Percentiles rank a stretch among this genome's conserved stretches.
Conservation (phyloP, 2,113 vertebrate genomes). For the Maccullochella peelii region DNA sequence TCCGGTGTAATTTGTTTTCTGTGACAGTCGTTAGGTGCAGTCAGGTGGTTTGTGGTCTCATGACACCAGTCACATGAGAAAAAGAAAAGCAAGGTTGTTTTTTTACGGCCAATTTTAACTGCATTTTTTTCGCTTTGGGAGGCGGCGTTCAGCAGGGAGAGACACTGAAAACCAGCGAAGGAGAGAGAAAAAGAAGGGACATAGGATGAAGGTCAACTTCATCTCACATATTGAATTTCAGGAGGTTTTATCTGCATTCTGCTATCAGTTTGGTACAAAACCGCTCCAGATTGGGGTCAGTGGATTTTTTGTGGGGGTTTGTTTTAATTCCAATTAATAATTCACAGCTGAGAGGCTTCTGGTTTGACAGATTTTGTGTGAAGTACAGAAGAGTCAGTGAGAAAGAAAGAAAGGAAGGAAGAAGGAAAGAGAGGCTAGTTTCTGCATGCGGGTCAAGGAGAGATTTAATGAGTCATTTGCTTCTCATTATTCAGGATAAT, state of each 20-base stretch:
- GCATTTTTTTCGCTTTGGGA: conserved; percentile 18
- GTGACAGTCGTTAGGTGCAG: conserved; percentile 60
- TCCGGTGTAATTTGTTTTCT: conserved; percentile 53
- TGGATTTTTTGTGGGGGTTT: background rate
- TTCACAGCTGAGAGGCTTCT: conserved; percentile 46
- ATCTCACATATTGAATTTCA: conserved; percentile 21
- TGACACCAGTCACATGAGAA: conserved; percentile 55
- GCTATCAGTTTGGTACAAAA: background rate
- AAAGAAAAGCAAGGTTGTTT: conserved; percentile 27
- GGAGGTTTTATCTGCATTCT: background rate
- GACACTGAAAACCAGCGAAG: background rate
- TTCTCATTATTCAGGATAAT: conserved; percentile 77
- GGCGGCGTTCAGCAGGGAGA: conserved; percentile 7
- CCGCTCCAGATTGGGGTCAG: conserved; percentile 30
- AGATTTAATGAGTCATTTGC: conserved; percentile 80
- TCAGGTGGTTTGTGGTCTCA: conserved; percentile 63
- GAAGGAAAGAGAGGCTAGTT: conserved; percentile 26
- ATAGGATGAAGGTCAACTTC: conserved; percentile 44
- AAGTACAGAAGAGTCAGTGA: conserved; percentile 40
- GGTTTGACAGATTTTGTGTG: conserved; percentile 39
- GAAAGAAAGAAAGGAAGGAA: conserved; percentile 37
- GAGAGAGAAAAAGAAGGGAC: background rate
- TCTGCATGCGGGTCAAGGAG: conserved; percentile 72
- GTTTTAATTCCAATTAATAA: conserved; percentile 65
- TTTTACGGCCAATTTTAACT: conserved; percentile 17